Evolutionary conservation across 1,140 invertebrate genomes (phyloP), one percentile per base, ranked within the genome.

Genomic region (Lordiphosa mommai): DNA sequence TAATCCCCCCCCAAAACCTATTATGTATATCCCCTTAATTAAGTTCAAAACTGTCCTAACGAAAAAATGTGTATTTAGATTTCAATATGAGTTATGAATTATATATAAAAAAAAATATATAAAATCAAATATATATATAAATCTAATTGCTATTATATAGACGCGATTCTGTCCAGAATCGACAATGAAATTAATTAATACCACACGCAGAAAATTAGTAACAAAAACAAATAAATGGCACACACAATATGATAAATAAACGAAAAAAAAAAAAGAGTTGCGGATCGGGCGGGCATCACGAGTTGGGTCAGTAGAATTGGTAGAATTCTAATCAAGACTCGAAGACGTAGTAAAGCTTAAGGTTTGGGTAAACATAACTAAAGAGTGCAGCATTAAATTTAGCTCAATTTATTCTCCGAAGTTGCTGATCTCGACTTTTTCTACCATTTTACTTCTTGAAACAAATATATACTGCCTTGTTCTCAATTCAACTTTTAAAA

Each of bases 201-300:
- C 41, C 48, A 63, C 65, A 65, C 61, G 50, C 61, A 65, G 61
- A 52, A 60, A 60, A 68, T 34, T 82, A 77, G 57, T 20, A 33
- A 79, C 41, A 52, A 77, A 40, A 63, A 67, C 67, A 33, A 74
- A 79, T 80, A 80, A 80, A 80, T 76, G 61, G 76, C 76, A 80
- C 76, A 80, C 63, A 67, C 32, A 44, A 41, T 32, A 23, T 27
- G 23, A 27, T 27, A 27, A 27, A 27, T 5, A 27, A 27, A 2
- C 2, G 6, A 27, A 6, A 27, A 7, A 7, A 6, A 4, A 27
- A 6, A 27, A 7, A 7, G 23, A 4, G 23, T 27, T 27, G 4
- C 6, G 23, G 20, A 23, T 23, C 4, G 4, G 20, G 20, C 20
- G 20, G 20, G 20, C n/a, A n/a, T n/a, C n/a, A n/a, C n/a, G n/a